Percentiles rank a stretch among this genome's conserved stretches.
Conservation (phyloP, 1,140 invertebrate genomes). For the Lepeophtheirus salmonis region DNA sequence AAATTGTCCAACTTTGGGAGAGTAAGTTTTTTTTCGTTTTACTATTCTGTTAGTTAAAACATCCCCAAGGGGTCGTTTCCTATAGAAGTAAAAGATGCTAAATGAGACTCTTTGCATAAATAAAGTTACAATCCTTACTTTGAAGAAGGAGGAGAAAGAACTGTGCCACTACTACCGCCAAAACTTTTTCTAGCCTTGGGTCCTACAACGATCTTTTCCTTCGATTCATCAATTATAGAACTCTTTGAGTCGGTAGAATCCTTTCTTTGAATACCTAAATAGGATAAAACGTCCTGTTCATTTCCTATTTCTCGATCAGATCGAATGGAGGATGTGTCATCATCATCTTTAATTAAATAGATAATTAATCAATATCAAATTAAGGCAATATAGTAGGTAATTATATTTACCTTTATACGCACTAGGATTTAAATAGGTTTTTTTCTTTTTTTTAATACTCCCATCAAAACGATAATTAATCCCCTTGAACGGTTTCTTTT, state of each 20-base stretch:
- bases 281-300: background rate
- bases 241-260: background rate
- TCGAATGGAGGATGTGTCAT: background rate
- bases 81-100: background rate
- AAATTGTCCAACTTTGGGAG: background rate
- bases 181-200: background rate
- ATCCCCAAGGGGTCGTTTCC: background rate
- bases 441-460: conserved; percentile 10
- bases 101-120: no score
- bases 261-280: conserved; percentile 18
- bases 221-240: background rate
- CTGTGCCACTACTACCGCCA: no score
- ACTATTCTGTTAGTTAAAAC: no score
- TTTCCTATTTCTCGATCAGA: background rate
- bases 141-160: no score
- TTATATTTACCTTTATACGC: background rate
- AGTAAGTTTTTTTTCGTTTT: background rate
- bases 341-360: background rate
- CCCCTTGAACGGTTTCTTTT: conserved; percentile 8
- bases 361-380: no score
- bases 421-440: background rate
- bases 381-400: no score
- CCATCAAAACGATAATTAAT: conserved; percentile 12
- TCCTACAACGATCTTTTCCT: background rate
- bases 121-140: no score